Evolutionary conservation across 2,888 invertebrate species (phyloP), one percentile per base, ranked within the genome.

Genomic region (Ormyrus labotus): DNA sequence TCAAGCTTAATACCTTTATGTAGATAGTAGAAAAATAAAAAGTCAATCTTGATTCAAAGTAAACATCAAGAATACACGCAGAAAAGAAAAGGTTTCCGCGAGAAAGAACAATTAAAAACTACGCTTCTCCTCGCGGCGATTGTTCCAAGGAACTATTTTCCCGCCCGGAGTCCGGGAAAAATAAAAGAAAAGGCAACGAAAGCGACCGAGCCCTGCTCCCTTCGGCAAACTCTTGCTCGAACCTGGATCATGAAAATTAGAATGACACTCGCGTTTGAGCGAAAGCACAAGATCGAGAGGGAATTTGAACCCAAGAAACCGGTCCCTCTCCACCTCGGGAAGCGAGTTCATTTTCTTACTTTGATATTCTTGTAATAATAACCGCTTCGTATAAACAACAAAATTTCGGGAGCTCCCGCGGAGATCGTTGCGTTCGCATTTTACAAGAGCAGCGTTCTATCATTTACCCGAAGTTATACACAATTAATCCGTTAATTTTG

Each of bases 131-230:
- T 0, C 19, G 60, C 60, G 19, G 19, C 64, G 51, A 67, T 53
- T 34, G 67, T 67, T 67, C 9, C 9, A 51, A 13, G 10, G 5
- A 19, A 67, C 67, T 67, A 51, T 51, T 65, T 67, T 53, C 19
- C 19, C 19, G 19, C 19, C 7, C 53, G 51, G 11, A 5, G 19
- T 19, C 19, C 19, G 19, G 1, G 6, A 47, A 67, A 19, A 19
- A 19, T 67, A 19, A 53, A 67, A 53, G 19, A 19, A 19, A 34
- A 19, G 1, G 51, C 34, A 57, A 69, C 58, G 47, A 69, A 69
- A 58, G 69, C 57, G 48, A n/a, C 50, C 50, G 19, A 50, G 70
- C 57, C 11, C 50, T 4, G 60, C 13, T 3, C 60, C 60, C 13
- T 53, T 19, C 19, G 19, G 19, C 19, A 19, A 19, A 19, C 19